A percentile compares a stretch with the other conserved stretches of the same genome.
Conservation (phyloP, 2,888 invertebrate genomes). For the Orthosia incerta region DNA sequence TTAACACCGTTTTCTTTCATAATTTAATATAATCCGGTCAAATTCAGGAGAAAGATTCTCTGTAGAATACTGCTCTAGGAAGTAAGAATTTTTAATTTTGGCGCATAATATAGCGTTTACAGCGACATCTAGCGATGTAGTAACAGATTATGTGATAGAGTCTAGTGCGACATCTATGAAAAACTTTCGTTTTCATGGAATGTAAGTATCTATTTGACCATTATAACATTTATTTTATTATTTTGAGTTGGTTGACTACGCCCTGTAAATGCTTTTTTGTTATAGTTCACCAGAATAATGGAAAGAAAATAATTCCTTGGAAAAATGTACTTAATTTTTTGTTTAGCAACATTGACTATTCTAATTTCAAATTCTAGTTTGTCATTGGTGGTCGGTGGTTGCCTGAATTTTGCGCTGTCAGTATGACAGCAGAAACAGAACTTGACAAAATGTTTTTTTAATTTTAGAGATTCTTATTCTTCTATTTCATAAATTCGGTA, state of each 20-base stretch:
- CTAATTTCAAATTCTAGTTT: constrained; percentile 43
- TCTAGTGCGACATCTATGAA: constrained; percentile 45
- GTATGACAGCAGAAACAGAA: neutral
- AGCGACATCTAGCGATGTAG: constrained; percentile 49
- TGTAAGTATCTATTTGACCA: too few relatives aligned
- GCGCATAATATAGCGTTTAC: constrained; percentile 17
- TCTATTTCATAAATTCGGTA: constrained; percentile 17
- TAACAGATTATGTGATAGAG: neutral
- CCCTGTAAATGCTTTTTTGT: neutral
- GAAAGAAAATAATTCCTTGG: neutral
- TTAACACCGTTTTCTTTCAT: constrained; percentile 38
- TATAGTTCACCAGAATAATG: neutral
- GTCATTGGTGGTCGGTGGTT: constrained; percentile 43
- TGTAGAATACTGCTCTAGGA: neutral
- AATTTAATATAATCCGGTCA: constrained; percentile 23
- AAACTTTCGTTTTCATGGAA: too few relatives aligned
- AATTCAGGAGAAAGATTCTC: constrained; percentile 21
- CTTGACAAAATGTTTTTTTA: constrained; percentile 30
- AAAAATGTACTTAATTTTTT: neutral
- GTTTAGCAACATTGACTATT: constrained; percentile 30
- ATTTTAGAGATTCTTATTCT: neutral
- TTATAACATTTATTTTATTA: neutral
- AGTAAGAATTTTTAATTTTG: constrained; percentile 16
- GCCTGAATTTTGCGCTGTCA: neutral
- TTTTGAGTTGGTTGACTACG: too few relatives aligned